A percentile compares a stretch with the other conserved stretches of the same genome.
Evolutionary conservation across 1,140 invertebrate genomes (phyloP).

Genomic region (Zaprionus tsacasi): DNA sequence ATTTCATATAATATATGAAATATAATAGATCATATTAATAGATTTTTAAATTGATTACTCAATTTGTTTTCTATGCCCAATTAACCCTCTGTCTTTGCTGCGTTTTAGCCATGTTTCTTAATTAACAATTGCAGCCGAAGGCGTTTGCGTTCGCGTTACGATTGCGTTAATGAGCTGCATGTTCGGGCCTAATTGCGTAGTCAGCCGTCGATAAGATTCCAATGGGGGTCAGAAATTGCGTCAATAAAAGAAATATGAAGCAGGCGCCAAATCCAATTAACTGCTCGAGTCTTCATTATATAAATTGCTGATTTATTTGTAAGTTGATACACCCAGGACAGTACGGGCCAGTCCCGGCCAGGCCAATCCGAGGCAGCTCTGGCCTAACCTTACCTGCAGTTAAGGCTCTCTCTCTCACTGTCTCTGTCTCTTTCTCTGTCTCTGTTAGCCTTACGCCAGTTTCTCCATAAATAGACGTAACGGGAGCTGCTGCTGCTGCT

Average conservation of each 20-base stretch:
- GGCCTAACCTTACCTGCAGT: neutral
- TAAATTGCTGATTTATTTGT: conserved; percentile 49
- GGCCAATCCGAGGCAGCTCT: neutral
- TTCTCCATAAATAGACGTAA: conserved; percentile 1
- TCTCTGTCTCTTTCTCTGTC: neutral
- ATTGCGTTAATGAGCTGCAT: conserved; percentile 27
- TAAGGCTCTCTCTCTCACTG: neutral
- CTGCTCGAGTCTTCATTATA: conserved; percentile 28
- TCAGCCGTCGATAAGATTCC: conserved; percentile 41
- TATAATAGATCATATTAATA: too few relatives aligned
- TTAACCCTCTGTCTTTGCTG: too few relatives aligned
- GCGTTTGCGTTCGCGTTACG: conserved; percentile 2
- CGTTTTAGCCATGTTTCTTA: neutral
- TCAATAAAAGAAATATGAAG: conserved; percentile 58
- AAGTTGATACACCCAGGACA: conserved; percentile 42
- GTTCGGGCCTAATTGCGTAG: conserved; percentile 48
- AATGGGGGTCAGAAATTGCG: conserved; percentile 20
- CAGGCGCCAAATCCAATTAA: conserved; percentile 66
- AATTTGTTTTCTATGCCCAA: too few relatives aligned
- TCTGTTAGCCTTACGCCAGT: neutral
- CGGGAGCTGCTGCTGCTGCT: neutral
- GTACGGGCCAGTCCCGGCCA: neutral
- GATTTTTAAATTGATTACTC: too few relatives aligned
- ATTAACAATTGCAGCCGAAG: neutral
- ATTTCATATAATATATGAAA: too few relatives aligned